These are phyloP conservation scores for Dermolepida albohirtum DNA, from an alignment of 2,888 invertebrate species.

Conservation along the genomic window DNA sequence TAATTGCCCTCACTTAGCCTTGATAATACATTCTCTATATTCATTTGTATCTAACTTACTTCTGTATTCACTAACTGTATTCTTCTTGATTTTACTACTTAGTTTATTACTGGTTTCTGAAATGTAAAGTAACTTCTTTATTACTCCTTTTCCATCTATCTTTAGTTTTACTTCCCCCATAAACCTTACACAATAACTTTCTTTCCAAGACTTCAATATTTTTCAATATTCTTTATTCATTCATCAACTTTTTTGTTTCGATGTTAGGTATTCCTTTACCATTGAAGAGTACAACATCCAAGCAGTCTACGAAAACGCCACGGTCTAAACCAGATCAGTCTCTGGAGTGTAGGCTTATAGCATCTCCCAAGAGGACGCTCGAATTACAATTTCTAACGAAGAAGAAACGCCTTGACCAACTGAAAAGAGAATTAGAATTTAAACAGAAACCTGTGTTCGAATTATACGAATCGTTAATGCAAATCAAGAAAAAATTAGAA, in stretches of 20 bases:
- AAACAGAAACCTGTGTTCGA: constrained; percentile 61
- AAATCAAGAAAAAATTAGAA: constrained; percentile 59
- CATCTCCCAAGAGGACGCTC: constrained; percentile 46
- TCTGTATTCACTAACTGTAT: no score
- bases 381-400: constrained; percentile 61
- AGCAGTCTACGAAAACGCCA: constrained; percentile 23
- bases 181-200: no score
- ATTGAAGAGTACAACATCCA: constrained; percentile 35
- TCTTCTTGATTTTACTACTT: no score
- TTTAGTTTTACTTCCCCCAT: no score
- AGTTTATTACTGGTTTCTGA: no score
- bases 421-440: constrained; percentile 58
- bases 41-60: no score
- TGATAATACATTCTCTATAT: no score
- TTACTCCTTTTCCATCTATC: no score
- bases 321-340: constrained; percentile 26
- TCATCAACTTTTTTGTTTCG: background rate
- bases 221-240: no score
- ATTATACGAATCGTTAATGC: constrained; percentile 57
- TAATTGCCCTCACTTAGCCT: no score
- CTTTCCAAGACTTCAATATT: no score
- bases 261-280: constrained; percentile 41
- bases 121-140: no score
- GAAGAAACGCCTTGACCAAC: constrained; percentile 56
- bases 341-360: constrained; percentile 13